These are phyloP conservation scores for Emydocephalus ijimae DNA, from an alignment of 2,113 vertebrate genomes.

Conservation along the genomic window DNA sequence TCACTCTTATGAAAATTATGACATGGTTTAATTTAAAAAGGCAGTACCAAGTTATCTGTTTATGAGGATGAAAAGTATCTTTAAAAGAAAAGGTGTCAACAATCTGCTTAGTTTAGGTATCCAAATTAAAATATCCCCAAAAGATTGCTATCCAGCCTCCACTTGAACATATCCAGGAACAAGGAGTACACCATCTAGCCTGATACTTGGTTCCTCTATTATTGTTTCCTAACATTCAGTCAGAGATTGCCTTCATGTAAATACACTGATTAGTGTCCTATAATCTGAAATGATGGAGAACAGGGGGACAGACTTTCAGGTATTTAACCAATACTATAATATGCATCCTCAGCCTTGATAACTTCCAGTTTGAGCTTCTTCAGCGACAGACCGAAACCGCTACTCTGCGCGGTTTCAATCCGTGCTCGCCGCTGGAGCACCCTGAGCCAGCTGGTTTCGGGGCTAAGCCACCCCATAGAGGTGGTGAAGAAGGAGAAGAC, in stretches of 20 bases:
- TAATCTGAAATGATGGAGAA: not conserved
- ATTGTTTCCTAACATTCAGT: not conserved
- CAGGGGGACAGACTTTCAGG: not conserved
- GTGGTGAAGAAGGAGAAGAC: no score
- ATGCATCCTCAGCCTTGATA: not conserved
- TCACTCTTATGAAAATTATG: not conserved
- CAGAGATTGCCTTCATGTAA: not conserved
- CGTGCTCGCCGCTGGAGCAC: no score
- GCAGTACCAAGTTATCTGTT: not conserved
- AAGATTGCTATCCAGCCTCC: not conserved
- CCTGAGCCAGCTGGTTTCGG: no score
- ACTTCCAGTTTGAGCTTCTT: no score
- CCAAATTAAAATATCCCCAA: not conserved
- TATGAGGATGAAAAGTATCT: not conserved
- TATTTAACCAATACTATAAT: not conserved
- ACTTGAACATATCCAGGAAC: not conserved
- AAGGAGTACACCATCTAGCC: not conserved
- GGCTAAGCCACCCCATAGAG: no score
- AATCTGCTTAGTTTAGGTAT: not conserved
- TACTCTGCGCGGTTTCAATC: no score
- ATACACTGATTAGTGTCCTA: not conserved
- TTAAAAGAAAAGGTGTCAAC: not conserved
- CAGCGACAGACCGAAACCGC: no score
- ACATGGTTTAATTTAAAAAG: not conserved
- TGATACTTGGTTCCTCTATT: not conserved